Evolutionary conservation across 53 echinoderm and acorn worm species (phyloP), one percentile per base, ranked within the genome.

Genomic region (Henricia sp.): DNA sequence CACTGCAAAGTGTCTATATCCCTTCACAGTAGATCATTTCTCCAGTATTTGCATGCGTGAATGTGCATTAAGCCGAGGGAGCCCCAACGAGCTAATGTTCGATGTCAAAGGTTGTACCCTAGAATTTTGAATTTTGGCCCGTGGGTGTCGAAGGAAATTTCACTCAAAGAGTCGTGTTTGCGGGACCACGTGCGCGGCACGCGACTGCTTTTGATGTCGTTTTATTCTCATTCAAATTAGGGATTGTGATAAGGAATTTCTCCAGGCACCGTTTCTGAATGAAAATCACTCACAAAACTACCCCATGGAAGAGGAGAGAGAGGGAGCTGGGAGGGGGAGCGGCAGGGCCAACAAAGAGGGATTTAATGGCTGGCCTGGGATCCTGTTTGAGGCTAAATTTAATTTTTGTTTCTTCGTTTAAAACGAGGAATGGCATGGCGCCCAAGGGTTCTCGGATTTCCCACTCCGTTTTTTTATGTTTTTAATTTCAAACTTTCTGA

Each of bases 181-280:
- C 62, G 44, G 63, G 80, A 42, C 80, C n/a, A 57, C 80, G 80
- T 80, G 80, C 39, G 38, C 80, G 80, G 80, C 80, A 80, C 80
- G 80, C 80, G 80, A 80, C 44, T 64, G 39, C 43, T 37, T 76
- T 26, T 80, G 64, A 64, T 30, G 63, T 12, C 44, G 34, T 43
- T 43, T 48, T 37, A 80, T 80, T 80, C 64, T 80, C 25, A 80
- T 80, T 63, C 63, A 64, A 80, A 80, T 80, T n/a, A 48, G 80
- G 80, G 80, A 30, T 63, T 17, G 77, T 10, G 27, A 60, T 12
- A 20, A 28, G 24, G 51, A 80, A 77, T 60, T 63, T 42, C 77
- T 63, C 28, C n/a, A 24, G 75, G 77, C 77, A 30, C 77, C 62
- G 37, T 26, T 12, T 38, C 53, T 40, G 29, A 21, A 37, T n/a